These are phyloP conservation scores for Mimas tiliae DNA, from an alignment of 2,888 invertebrate genomes.

Conservation along the genomic window DNA sequence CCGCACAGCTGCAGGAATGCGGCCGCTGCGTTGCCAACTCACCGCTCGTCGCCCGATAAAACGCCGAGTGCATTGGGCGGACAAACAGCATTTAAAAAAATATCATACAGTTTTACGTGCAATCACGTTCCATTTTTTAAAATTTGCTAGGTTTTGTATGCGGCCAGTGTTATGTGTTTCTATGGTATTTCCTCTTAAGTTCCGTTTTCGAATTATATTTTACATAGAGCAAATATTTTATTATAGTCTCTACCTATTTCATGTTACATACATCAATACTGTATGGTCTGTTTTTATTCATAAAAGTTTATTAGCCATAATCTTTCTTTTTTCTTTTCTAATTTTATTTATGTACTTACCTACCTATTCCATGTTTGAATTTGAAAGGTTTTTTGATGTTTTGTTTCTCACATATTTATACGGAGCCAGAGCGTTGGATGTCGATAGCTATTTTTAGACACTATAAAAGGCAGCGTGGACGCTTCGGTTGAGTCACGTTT, in stretches of 20 bases:
- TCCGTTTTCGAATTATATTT: background rate
- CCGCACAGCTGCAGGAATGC: constrained; percentile 72
- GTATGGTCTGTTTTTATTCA: background rate
- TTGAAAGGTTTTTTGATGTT: background rate
- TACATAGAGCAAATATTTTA: background rate
- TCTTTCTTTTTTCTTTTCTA: too few species aligned
- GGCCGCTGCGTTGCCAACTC: constrained; percentile 75
- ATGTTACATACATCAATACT: background rate
- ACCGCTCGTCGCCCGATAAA: constrained; percentile 65
- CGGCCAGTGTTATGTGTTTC: constrained; percentile 28
- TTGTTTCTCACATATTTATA: constrained; percentile 19
- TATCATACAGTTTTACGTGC: constrained; percentile 28
- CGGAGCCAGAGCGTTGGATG: constrained; percentile 31
- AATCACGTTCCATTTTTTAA: constrained; percentile 25
- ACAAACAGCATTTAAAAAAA: constrained; percentile 46
- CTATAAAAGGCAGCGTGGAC: constrained; percentile 55
- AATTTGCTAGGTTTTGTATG: constrained; percentile 22
- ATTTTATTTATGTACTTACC: background rate
- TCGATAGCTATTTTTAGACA: constrained; percentile 57
- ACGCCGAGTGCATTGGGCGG: constrained; percentile 77
- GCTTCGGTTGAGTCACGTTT: constrained; percentile 56
- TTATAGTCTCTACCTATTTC: background rate
- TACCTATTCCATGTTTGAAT: background rate
- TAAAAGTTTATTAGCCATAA: background rate
- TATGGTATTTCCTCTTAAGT: background rate